Conservation (phyloP, 1,140 invertebrate genomes). For the Carposina sasakii region DNA sequence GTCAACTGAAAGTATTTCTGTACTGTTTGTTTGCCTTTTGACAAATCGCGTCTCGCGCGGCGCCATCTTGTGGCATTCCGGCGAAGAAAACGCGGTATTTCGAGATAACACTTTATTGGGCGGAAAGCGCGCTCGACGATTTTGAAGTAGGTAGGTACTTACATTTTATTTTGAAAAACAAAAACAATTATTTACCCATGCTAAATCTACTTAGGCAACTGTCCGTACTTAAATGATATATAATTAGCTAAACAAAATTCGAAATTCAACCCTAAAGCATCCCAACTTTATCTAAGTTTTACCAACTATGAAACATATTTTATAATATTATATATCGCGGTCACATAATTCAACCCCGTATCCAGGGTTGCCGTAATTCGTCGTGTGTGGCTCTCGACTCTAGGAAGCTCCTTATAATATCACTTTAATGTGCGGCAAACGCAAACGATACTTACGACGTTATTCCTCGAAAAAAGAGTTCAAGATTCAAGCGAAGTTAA, state of each 20-base stretch:
- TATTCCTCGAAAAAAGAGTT: slow-evolving; percentile 4
- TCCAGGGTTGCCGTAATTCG: slow-evolving; percentile 53
- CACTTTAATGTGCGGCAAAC: slow-evolving; percentile 21
- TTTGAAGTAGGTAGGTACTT: too few relatives aligned
- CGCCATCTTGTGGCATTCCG: slow-evolving; percentile 18
- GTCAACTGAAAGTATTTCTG: slow-evolving; percentile 20
- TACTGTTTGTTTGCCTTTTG: slow-evolving; percentile 20
- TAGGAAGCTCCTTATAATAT: slow-evolving; percentile 34
- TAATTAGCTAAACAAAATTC: too few relatives aligned
- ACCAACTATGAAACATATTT: slow-evolving; percentile 40
- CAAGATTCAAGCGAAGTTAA: background rate
- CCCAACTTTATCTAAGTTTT: slow-evolving; percentile 34
- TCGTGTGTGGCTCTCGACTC: slow-evolving; percentile 63
- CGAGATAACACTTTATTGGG: too few relatives aligned
- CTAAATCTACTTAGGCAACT: too few relatives aligned
- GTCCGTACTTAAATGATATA: too few relatives aligned
- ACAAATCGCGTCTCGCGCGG: slow-evolving; percentile 15
- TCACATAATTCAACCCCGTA: slow-evolving; percentile 49
- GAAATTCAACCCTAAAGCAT: too few relatives aligned
- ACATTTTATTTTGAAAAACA: too few relatives aligned
- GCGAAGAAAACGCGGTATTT: slow-evolving; percentile 1
- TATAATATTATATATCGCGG: slow-evolving; percentile 53
- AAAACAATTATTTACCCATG: too few relatives aligned
- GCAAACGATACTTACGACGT: slow-evolving; percentile 14
- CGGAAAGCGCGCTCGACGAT: too few relatives aligned